Evolutionary conservation across 2,113 vertebrate species (phyloP).

Genomic region (Maccullochella peelii): DNA sequence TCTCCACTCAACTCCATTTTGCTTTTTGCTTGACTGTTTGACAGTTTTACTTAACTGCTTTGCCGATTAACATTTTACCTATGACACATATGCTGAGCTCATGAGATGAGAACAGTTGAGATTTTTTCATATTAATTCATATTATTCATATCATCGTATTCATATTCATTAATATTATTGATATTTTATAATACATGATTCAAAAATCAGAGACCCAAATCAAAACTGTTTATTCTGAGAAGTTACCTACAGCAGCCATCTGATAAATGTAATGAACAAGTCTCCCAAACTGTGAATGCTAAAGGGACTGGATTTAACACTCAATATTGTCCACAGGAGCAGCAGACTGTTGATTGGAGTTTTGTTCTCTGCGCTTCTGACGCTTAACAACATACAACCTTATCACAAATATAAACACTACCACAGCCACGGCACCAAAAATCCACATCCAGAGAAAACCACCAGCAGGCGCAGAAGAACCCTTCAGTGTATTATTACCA

Average conservation of each 20-base stretch:
- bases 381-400: slow-evolving; percentile 52
- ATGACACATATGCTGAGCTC: neutral
- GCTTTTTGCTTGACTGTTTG: neutral
- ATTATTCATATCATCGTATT: neutral
- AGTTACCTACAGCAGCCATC: neutral
- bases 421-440: slow-evolving; percentile 7
- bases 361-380: slow-evolving; percentile 47
- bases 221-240: neutral
- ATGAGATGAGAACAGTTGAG: neutral
- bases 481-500: slow-evolving; percentile 15
- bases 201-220: neutral
- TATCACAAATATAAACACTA: slow-evolving; percentile 24
- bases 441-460: slow-evolving; percentile 69
- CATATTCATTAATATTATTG: neutral
- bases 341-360: neutral
- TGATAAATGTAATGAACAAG: neutral
- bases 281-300: neutral
- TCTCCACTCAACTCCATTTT: neutral
- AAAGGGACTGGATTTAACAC: neutral
- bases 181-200: neutral
- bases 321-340: slow-evolving; percentile 1
- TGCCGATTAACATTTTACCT: neutral
- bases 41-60: neutral
- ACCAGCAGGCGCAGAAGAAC: neutral
- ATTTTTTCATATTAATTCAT: neutral